Percentiles rank a stretch among this genome's conserved stretches.
Conservation (phyloP, 2,113 vertebrate species). For the Pongo abelii region DNA sequence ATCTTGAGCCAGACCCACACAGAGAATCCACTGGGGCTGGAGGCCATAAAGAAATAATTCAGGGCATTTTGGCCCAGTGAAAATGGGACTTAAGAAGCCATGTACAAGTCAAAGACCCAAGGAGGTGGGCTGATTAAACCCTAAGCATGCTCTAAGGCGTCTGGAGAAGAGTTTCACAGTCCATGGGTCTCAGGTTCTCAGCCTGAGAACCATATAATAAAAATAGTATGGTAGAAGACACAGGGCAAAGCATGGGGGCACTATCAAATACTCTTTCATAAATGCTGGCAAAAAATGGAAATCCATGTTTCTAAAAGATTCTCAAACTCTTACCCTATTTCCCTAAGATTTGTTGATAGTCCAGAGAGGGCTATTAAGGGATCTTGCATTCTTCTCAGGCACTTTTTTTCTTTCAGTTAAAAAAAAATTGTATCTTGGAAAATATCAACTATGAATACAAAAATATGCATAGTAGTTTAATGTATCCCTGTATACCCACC, state of each 20-base stretch:
- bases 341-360: neutral
- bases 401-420: neutral
- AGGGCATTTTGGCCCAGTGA: slow-evolving; percentile 65
- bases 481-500: neutral
- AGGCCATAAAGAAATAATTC: slow-evolving; percentile 44
- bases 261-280: neutral
- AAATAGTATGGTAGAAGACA: neutral
- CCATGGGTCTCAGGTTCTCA: neutral
- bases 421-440: neutral
- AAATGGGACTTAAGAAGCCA: slow-evolving; percentile 60
- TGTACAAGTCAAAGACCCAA: slow-evolving; percentile 63
- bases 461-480: neutral
- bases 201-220: neutral
- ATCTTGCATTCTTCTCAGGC: neutral
- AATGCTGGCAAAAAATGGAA: neutral
- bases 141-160: neutral
- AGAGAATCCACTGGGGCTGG: slow-evolving; percentile 52
- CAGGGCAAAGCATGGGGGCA: neutral
- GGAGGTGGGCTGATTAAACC: neutral
- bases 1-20: slow-evolving; percentile 55
- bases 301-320: neutral
- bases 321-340: neutral
- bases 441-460: neutral
- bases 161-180: neutral
- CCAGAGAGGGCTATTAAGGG: neutral